Evolutionary conservation across 2,113 vertebrate species (phyloP), one percentile per base, ranked within the genome.

Genomic region (Formicarius rufipectus): DNA sequence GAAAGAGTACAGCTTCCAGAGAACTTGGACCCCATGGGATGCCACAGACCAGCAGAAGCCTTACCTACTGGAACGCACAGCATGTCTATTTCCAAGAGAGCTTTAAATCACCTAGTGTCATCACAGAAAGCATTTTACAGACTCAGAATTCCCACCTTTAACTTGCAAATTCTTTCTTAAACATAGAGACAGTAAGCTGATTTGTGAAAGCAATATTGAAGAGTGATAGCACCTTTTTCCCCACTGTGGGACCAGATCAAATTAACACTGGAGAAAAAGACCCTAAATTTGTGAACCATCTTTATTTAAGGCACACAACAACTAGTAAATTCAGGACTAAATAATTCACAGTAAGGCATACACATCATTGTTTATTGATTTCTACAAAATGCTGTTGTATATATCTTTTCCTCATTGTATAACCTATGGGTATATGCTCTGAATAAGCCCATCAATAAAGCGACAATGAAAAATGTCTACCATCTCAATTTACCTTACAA

Each of bases 281-380:
- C 6, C 2, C 12, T n/a, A 63, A 15, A 47, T 74, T 81, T 74
- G 84, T 74, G 76, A 95, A 74, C 23, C 50, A 63, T 31, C 42
- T 86, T 69, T 67, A 95, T 86, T 81, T 96, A 92, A 91, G 79
- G 49, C 81, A 93, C 33, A 77, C 0, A 1, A 18, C 50, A 90
- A 77, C 63, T 47, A 74, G 59, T 74, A 94, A 95, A 95, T 90
- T 83, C 59, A 71, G 39, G 64, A 88, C 68, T 90, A 95, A 96
- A 92, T 88, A 88, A 95, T 86, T 95, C 83, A 95, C 37, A 71
- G 31, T 50, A 77, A 84, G 24, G 80, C 14, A 76, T 73, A 85
- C 78, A 73, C 60, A 84, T 63, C 62, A 85, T 37, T 24, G n/a
- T 75, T 79, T 58, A 80, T 63, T 78, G 79, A 90, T 81, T 87